Conservation (phyloP, 2,888 invertebrate species). For the Apamea sordens region DNA sequence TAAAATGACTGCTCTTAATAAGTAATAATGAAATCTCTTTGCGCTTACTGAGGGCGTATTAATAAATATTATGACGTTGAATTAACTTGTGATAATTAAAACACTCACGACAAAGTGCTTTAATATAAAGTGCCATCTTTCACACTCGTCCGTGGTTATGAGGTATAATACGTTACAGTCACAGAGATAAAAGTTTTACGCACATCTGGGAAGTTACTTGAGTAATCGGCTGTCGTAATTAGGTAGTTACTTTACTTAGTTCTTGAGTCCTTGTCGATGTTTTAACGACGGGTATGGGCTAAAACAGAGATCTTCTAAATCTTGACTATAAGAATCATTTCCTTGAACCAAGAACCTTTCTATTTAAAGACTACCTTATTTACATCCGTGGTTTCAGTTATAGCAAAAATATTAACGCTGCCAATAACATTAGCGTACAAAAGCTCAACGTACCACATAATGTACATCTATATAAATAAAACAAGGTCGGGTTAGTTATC, state of each 20-base stretch:
- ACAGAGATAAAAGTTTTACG: not conserved
- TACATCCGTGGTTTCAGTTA: not conserved
- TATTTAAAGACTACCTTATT: not conserved
- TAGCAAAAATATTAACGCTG: not conserved
- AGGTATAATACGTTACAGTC: not conserved
- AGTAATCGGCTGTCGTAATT: not conserved
- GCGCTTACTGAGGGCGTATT: not conserved
- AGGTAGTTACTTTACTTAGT: not conserved
- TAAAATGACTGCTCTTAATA: not conserved
- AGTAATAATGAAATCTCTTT: slow-evolving; percentile 21
- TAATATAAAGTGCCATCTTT: slow-evolving; percentile 4
- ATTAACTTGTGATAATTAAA: slow-evolving; percentile 26
- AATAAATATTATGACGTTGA: slow-evolving; percentile 20
- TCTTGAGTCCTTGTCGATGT: not conserved
- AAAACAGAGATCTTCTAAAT: not conserved
- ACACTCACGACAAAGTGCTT: slow-evolving; percentile 13
- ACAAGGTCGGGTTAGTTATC: too few relatives aligned
- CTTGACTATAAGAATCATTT: not conserved
- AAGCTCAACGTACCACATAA: not conserved
- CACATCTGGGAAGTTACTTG: not conserved
- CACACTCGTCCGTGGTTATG: not conserved
- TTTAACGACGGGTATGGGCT: not conserved
- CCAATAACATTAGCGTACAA: not conserved
- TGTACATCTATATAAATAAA: not conserved
- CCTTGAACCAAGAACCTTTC: too few relatives aligned